A percentile compares a stretch with the other conserved stretches of the same genome.
Evolutionary conservation across 1,140 invertebrate species (phyloP).

Genomic region (Drosophila paulistorum): DNA sequence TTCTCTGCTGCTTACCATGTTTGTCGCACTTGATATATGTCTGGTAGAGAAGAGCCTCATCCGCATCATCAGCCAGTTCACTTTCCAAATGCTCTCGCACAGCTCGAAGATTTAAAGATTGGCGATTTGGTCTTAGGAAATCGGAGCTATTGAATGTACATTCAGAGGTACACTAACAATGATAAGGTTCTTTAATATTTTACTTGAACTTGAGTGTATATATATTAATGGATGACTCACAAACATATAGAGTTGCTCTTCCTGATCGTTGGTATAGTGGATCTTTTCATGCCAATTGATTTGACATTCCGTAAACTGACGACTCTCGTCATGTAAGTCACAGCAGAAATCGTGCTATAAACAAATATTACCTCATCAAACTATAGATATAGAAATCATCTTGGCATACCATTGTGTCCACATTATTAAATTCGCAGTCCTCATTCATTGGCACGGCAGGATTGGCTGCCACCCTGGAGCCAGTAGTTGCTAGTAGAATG

Average conservation of each 20-base stretch:
- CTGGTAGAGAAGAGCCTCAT: slow-evolving; percentile 47
- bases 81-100: slow-evolving; percentile 50
- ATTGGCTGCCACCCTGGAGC: slow-evolving; percentile 26
- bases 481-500: slow-evolving; percentile 15
- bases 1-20: slow-evolving; percentile 34
- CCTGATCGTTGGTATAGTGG: slow-evolving; percentile 41
- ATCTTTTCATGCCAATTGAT: slow-evolving; percentile 55
- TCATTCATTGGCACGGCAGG: slow-evolving; percentile 38
- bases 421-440: slow-evolving; percentile 55
- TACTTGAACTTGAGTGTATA: too few species aligned
- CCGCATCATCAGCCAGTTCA: slow-evolving; percentile 40
- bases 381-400: too few species aligned
- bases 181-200: not conserved
- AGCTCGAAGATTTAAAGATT: slow-evolving; percentile 38
- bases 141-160: slow-evolving; percentile 57
- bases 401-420: slow-evolving; percentile 56
- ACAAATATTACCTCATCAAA: not conserved
- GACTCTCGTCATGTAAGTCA: slow-evolving; percentile 59
- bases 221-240: slow-evolving; percentile 27
- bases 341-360: slow-evolving; percentile 70
- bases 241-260: slow-evolving; percentile 61
- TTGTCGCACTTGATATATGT: slow-evolving; percentile 64
- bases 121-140: slow-evolving; percentile 49
- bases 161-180: slow-evolving; percentile 55
- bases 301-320: slow-evolving; percentile 52